A percentile compares a stretch with the other conserved stretches of the same genome.
Conservation (phyloP, 2,888 invertebrate genomes). For the Hypomecis punctinalis region DNA sequence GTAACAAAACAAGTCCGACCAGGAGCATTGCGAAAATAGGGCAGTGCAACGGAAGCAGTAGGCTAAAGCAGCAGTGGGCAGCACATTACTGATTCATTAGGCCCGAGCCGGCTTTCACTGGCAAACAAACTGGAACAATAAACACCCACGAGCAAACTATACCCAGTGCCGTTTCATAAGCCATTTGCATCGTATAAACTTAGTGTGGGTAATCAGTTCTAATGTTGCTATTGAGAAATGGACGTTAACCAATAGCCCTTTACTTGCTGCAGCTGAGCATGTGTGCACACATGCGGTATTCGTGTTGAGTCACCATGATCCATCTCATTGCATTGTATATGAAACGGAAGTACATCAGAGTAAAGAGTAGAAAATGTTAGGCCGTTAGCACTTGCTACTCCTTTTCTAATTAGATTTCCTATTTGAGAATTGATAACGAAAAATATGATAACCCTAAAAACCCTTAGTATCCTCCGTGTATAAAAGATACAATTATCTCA, state of each 20-base stretch:
- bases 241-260: conserved; percentile 17
- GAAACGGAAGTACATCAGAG: background rate
- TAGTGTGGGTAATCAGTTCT: conserved; percentile 16
- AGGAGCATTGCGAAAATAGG: conserved; percentile 68
- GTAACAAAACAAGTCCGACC: conserved; percentile 37
- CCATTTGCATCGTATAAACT: conserved; percentile 35
- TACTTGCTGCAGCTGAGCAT: background rate
- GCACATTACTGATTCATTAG: conserved; percentile 73
- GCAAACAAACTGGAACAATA: conserved; percentile 65
- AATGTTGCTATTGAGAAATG: conserved; percentile 19
- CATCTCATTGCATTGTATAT: background rate
- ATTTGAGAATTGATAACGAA: too few relatives aligned
- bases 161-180: conserved; percentile 34
- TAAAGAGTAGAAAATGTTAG: too few relatives aligned
- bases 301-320: conserved; percentile 3
- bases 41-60: conserved; percentile 65
- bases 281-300: conserved; percentile 1
- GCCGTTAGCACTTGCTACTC: too few relatives aligned
- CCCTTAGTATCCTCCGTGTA: too few relatives aligned
- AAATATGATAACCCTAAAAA: too few relatives aligned
- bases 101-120: conserved; percentile 62
- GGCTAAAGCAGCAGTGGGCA: conserved; percentile 62
- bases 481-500: too few relatives aligned
- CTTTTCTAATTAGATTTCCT: too few relatives aligned
- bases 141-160: conserved; percentile 56